Evolutionary conservation across 2,888 invertebrate genomes (phyloP).

Genomic region (Limenitis camilla): DNA sequence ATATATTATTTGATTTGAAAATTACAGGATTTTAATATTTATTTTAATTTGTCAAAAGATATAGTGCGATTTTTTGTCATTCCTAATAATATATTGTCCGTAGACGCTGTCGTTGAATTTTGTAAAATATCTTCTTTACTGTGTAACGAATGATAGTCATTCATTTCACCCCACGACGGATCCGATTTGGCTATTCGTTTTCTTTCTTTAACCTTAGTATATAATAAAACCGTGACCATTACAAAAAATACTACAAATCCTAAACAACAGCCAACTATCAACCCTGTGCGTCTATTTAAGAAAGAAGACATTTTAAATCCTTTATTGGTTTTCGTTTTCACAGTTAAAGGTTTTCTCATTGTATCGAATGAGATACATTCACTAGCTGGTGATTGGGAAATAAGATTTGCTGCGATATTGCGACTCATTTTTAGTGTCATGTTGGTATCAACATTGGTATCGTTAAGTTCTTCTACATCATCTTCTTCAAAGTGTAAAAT

Average conservation of each 20-base stretch:
- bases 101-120: conserved; percentile 61
- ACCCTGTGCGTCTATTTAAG: conserved; percentile 60
- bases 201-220: conserved; percentile 66
- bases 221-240: conserved; percentile 61
- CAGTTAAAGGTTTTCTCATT: conserved; percentile 42
- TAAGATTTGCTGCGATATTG: conserved; percentile 50
- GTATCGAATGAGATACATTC: conserved; percentile 65
- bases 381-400: conserved; percentile 59
- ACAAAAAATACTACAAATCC: conserved; percentile 65
- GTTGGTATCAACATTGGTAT: conserved; percentile 41
- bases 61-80: conserved; percentile 57
- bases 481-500: conserved; percentile 37
- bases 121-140: conserved; percentile 67
- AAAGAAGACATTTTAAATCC: conserved; percentile 49
- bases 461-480: conserved; percentile 38
- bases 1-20: no score
- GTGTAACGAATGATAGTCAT: conserved; percentile 64
- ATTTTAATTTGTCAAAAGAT: conserved; percentile 47
- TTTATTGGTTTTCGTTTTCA: conserved; percentile 45
- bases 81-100: conserved; percentile 68
- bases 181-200: conserved; percentile 66
- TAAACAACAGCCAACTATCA: conserved; percentile 64
- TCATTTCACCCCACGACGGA: conserved; percentile 66
- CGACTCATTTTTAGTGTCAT: conserved; percentile 48
- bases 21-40: conserved; percentile 4